Evolutionary conservation across 1,140 invertebrate genomes (phyloP).

Genomic region (Drosophila albomicans): DNA sequence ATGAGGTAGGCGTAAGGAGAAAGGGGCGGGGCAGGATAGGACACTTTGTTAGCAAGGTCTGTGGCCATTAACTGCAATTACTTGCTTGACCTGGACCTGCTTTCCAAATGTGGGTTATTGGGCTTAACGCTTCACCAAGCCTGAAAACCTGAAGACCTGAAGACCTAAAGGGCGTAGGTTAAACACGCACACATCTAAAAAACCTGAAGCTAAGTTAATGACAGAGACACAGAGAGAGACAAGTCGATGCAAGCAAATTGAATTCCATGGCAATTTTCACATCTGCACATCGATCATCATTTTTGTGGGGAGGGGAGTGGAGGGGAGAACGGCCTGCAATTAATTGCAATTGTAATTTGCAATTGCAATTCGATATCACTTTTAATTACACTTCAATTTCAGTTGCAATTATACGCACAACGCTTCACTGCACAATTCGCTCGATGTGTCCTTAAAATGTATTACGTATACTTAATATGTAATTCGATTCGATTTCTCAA

Average conservation of each 20-base stretch:
- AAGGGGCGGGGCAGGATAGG: neutral
- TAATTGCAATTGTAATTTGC: conserved; percentile 36
- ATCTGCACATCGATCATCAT: conserved; percentile 29
- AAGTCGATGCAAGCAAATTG: conserved; percentile 26
- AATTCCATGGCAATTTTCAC: conserved; percentile 11
- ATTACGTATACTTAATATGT: conserved; percentile 10
- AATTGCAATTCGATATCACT: conserved; percentile 40
- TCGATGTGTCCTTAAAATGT: neutral
- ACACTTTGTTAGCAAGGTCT: conserved; percentile 34
- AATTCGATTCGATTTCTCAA: conserved; percentile 8
- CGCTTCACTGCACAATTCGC: neutral
- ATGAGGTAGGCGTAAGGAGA: no score
- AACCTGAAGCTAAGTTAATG: conserved; percentile 31
- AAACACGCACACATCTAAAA: conserved; percentile 26
- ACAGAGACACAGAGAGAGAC: neutral
- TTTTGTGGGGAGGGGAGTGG: neutral
- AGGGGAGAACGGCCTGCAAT: conserved; percentile 1
- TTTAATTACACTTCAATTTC: conserved; percentile 39
- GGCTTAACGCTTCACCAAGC: conserved; percentile 2
- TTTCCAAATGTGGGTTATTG: conserved; percentile 37
- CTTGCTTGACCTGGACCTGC: conserved; percentile 42
- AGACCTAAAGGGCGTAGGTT: neutral
- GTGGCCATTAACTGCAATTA: conserved; percentile 59
- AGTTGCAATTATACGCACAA: conserved; percentile 33
- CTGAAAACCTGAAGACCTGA: neutral